Conservation (phyloP, 1,140 invertebrate genomes). For the Drosophila nasuta region DNA sequence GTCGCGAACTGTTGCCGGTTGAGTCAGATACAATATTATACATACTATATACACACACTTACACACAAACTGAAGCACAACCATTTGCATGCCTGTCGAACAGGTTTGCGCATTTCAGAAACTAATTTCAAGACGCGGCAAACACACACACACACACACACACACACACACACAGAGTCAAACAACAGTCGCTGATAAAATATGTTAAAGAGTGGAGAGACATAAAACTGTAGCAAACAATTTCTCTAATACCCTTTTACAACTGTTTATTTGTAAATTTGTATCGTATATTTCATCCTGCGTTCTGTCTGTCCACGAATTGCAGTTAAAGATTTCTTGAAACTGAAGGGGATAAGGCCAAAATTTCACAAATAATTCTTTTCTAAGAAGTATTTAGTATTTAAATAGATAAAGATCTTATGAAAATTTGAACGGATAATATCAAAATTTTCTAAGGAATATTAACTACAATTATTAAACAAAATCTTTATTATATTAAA, state of each 20-base stretch:
- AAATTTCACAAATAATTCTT: no score
- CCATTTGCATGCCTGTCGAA: constrained; percentile 57
- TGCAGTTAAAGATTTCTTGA: no score
- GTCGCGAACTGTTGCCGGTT: constrained; percentile 38
- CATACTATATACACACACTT: constrained; percentile 4
- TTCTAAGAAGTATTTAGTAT: no score
- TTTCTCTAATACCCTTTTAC: neutral
- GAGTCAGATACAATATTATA: constrained; percentile 31
- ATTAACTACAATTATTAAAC: no score
- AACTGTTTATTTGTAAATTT: neutral
- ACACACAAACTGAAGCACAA: constrained; percentile 4
- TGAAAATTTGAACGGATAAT: no score
- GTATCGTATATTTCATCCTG: no score
- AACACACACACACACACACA: constrained; percentile 21
- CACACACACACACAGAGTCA: constrained; percentile 18
- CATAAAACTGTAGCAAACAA: neutral
- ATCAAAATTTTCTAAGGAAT: no score
- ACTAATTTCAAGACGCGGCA: constrained; percentile 55
- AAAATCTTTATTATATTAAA: no score
- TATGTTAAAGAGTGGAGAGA: constrained; percentile 21
- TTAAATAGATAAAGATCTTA: no score
- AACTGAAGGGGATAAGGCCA: no score
- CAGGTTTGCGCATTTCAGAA: constrained; percentile 59
- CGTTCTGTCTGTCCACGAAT: no score
- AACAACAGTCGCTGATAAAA: constrained; percentile 31